These are phyloP conservation scores for Molanna angustata DNA, from an alignment of 2,888 invertebrate genomes.

Conservation along the genomic window DNA sequence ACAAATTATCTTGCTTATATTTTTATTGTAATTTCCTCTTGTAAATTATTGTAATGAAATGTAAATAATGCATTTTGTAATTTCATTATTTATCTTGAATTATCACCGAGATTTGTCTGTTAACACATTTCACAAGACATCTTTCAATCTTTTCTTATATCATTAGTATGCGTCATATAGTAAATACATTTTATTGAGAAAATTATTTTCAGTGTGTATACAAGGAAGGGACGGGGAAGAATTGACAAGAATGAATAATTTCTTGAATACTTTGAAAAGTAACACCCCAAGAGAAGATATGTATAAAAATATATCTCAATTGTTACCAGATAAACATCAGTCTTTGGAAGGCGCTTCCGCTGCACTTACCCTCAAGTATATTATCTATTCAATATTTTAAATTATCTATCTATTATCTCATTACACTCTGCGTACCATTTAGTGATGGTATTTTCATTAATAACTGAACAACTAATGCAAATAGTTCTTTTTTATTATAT, in stretches of 20 bases:
- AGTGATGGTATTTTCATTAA: background rate
- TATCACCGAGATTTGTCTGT: too few relatives aligned
- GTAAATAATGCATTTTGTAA: too few relatives aligned
- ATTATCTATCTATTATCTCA: background rate
- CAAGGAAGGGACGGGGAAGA: background rate
- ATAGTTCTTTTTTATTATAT: background rate
- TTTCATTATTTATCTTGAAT: too few relatives aligned
- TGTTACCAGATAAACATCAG: conserved; percentile 2
- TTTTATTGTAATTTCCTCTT: too few relatives aligned
- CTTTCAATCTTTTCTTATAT: too few relatives aligned
- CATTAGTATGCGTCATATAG: too few relatives aligned
- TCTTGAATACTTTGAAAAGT: background rate
- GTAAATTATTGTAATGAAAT: too few relatives aligned
- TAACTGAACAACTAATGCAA: background rate
- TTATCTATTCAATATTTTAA: background rate
- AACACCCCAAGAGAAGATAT: background rate
- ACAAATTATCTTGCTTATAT: too few relatives aligned
- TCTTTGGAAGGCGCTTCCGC: conserved; percentile 3
- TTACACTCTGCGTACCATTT: background rate
- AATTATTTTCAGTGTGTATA: background rate
- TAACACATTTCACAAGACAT: too few relatives aligned
- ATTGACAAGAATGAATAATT: background rate
- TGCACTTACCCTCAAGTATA: conserved; percentile 11
- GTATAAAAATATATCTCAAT: background rate
- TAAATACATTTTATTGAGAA: too few relatives aligned